Evolutionary conservation across 2,797 vertebrate species (phyloP).

Genomic region (Salmo trutta): DNA sequence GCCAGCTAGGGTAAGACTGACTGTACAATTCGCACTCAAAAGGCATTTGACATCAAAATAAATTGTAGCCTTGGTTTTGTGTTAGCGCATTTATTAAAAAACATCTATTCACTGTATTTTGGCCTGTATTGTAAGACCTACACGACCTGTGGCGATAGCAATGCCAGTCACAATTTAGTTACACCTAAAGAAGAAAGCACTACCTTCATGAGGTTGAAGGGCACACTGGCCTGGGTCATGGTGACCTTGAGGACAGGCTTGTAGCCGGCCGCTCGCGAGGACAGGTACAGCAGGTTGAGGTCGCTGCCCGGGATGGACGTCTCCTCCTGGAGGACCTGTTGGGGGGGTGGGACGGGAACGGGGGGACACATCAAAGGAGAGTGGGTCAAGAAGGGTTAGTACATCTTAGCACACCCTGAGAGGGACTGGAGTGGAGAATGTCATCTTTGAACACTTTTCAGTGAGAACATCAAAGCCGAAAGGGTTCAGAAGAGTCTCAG

Average conservation of each 20-base stretch:
- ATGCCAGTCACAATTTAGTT: too few species aligned
- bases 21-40: not conserved
- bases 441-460: too few species aligned
- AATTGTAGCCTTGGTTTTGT: not conserved
- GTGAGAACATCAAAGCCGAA: too few species aligned
- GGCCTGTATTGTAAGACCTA: not conserved
- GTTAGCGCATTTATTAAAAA: not conserved
- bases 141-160: not conserved
- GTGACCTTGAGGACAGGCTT: slow-evolving; percentile 95
- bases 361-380: not conserved
- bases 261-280: slow-evolving; percentile 93
- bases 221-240: slow-evolving; percentile 92
- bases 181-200: not conserved
- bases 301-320: slow-evolving; percentile 93
- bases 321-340: slow-evolving; percentile 94
- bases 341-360: too few species aligned
- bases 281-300: slow-evolving; percentile 90
- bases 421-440: too few species aligned
- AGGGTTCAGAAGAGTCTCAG: too few species aligned
- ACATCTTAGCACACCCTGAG: not conserved
- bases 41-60: too few species aligned
- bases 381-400: not conserved
- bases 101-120: not conserved
- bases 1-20: not conserved
- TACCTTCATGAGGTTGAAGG: slow-evolving; percentile 96